phyloP scores from a whole-genome alignment of 2,797 vertebrate genomes.

The Peromyscus melanophrys region DNA sequence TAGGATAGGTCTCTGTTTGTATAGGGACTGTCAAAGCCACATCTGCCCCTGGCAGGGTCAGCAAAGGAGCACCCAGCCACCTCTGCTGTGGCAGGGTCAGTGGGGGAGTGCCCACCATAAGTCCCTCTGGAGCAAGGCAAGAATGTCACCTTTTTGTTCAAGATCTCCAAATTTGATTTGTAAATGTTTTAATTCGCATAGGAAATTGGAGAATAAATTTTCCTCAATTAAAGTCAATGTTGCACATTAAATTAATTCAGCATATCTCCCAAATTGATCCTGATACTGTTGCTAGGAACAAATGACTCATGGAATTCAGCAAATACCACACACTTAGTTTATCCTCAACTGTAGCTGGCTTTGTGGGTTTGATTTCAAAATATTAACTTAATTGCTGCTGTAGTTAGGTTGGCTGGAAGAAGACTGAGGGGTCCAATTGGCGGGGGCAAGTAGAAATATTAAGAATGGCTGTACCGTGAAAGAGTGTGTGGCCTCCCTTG shows the following conservation, averaged over 20 bases:
- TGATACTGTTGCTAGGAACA: background rate
- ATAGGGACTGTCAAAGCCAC: background rate
- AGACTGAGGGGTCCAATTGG: background rate
- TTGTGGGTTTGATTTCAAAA: background rate
- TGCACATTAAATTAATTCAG: constrained; percentile 5
- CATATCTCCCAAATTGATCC: constrained; percentile 7
- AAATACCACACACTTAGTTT: background rate
- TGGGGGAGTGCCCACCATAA: no score
- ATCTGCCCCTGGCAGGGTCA: background rate
- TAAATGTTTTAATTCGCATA: constrained; percentile 29
- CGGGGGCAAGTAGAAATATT: background rate
- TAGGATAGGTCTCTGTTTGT: background rate
- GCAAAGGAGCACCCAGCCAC: no score
- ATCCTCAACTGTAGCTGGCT: background rate
- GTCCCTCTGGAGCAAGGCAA: background rate
- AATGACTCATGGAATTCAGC: constrained; percentile 5
- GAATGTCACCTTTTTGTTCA: constrained; percentile 34
- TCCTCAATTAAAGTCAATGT: background rate
- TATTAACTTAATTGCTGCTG: background rate
- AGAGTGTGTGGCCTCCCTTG: background rate
- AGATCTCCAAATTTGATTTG: background rate
- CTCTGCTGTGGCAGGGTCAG: no score
- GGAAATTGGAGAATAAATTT: background rate
- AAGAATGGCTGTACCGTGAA: background rate
- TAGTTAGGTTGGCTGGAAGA: background rate